Evolutionary conservation across 2,797 vertebrate genomes (phyloP).

Genomic region (Ctenochaetus hawaiiensis): DNA sequence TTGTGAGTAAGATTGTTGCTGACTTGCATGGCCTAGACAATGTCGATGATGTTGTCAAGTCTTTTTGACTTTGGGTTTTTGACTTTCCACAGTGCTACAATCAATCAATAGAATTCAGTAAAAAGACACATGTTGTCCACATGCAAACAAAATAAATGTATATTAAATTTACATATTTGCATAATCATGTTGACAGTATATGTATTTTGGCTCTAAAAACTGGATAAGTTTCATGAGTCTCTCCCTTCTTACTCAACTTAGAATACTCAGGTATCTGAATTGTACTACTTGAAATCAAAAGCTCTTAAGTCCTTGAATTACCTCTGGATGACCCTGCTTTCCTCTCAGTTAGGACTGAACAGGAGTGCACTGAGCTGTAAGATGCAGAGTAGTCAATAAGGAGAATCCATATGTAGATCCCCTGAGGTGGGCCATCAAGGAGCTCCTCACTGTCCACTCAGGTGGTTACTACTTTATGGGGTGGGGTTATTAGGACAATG

Average conservation of each 20-base stretch:
- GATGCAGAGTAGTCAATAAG: slow-evolving; percentile 75
- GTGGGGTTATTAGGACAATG: slow-evolving; percentile 63
- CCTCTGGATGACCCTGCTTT: slow-evolving; percentile 63
- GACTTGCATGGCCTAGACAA: too few relatives aligned
- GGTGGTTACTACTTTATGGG: slow-evolving; percentile 52
- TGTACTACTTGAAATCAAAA: not conserved
- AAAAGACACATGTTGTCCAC: too few relatives aligned
- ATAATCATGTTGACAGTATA: too few relatives aligned
- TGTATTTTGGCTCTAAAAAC: not conserved
- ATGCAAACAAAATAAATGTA: too few relatives aligned
- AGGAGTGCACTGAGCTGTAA: slow-evolving; percentile 63
- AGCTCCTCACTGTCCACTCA: slow-evolving; percentile 59
- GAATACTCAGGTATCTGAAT: not conserved
- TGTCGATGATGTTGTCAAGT: too few relatives aligned
- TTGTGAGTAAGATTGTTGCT: too few relatives aligned
- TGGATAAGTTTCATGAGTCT: not conserved
- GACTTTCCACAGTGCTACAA: too few relatives aligned
- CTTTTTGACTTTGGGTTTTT: too few relatives aligned
- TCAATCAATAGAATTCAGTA: too few relatives aligned
- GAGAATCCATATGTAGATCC: slow-evolving; percentile 77
- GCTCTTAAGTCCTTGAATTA: slow-evolving; percentile 34
- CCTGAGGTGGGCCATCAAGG: slow-evolving; percentile 64
- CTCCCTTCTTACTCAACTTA: not conserved
- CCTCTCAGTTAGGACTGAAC: slow-evolving; percentile 51
- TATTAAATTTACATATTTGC: too few relatives aligned